Evolutionary conservation across 2,888 invertebrate species (phyloP).

Genomic region (Bhutanitis thaidina): DNA sequence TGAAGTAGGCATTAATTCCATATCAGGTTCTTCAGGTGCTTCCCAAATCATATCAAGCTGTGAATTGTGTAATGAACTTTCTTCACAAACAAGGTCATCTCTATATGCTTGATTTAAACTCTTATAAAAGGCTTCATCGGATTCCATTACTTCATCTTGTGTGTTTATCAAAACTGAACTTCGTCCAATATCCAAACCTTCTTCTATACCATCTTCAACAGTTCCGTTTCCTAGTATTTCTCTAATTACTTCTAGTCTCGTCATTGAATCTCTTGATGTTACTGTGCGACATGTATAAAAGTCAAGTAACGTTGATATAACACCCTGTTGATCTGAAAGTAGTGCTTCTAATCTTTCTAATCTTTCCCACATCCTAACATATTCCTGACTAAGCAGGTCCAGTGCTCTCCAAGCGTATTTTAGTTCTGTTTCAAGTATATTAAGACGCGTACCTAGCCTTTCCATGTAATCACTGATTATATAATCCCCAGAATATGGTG

Average conservation of each 20-base stretch:
- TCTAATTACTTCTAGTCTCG: constrained; percentile 80
- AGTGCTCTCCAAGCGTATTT: constrained; percentile 96
- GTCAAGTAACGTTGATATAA: constrained; percentile 92
- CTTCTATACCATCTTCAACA: constrained; percentile 83
- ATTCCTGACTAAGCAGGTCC: constrained; percentile 93
- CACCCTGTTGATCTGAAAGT: constrained; percentile 93
- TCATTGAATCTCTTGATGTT: constrained; percentile 74
- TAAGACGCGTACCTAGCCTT: constrained; percentile 90
- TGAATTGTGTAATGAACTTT: constrained; percentile 83
- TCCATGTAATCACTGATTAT: constrained; percentile 96
- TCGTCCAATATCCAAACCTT: constrained; percentile 80
- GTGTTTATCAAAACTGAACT: constrained; percentile 54
- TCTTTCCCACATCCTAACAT: constrained; percentile 96
- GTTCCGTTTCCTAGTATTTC: constrained; percentile 84
- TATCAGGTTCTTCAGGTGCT: constrained; percentile 87
- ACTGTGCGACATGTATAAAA: constrained; percentile 82
- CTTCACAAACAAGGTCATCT: constrained; percentile 85
- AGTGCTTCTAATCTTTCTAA: constrained; percentile 93
- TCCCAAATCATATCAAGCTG: constrained; percentile 94
- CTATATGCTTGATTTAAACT: constrained; percentile 93
- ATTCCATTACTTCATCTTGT: constrained; percentile 81
- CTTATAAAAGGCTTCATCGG: constrained; percentile 92
- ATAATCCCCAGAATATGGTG: constrained; percentile 83
- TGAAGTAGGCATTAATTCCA: constrained; percentile 72
- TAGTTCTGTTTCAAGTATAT: constrained; percentile 92